Evolutionary conservation across 2,797 vertebrate species (phyloP), one percentile per base, ranked within the genome.

Genomic region (Atherinosoma microstoma): DNA sequence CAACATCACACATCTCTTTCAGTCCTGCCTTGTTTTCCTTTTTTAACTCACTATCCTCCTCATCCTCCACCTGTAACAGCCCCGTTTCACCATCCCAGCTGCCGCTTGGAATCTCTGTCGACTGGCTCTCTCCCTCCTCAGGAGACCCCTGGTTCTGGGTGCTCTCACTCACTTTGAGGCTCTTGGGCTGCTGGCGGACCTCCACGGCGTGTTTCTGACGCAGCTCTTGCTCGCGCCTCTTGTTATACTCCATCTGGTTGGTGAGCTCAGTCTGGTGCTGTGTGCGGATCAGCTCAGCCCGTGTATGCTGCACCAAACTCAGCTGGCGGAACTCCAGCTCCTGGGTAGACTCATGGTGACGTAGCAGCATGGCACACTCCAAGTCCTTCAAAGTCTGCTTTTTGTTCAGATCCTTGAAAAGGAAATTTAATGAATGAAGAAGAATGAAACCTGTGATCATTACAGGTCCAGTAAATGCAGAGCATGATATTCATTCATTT

Each of bases 231-330:
- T 98, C 96, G 0, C 96, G 95, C 35, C 96, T 92, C 90, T 97
- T 97, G 95, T 97, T 98, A 84, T 97, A 98, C 89, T 98, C 97
- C 94, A 97, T 95, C 94, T 98, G 97, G 93, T 98, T 97, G 84
- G 96, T 96, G 86, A 97, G 96, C 91, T 98, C 96, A 0, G 96
- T 97, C 93, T 98, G 97, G 91, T 98, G 97, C 93, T 98, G 97
- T 13, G 97, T 95, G 80, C 97, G 96, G 90, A 97, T 97, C 71
- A 98, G 95, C 56, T 98, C 97, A 1, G 96, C 96, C 67, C 97
- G 95, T 0, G 96, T 97, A 29, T 93, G 96, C 93, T 98, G 97
- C 77, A 97, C 95, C 16, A 96, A 87, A 58, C 95, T 91, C 83
- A 98, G 92, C 92, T 98, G 97, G 42, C 96, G 94, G 57, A 97